phyloP scores from a whole-genome alignment of 2,888 invertebrate genomes.

The Sarcophaga variegata region DNA sequence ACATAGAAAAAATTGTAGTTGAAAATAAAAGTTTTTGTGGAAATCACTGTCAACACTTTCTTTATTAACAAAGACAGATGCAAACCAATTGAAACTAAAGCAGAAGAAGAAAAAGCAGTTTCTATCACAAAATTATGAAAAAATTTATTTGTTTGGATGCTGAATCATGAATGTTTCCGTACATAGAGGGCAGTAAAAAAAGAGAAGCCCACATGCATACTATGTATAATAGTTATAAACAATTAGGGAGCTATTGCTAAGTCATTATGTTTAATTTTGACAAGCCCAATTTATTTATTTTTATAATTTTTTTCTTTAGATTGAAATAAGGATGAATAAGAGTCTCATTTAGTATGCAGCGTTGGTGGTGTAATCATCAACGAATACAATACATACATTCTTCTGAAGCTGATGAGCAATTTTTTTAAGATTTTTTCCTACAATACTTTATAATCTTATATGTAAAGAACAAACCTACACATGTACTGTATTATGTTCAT shows the following conservation, averaged over 20 bases:
- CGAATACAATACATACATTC: no score
- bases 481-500: constrained; percentile 15
- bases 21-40: constrained; percentile 19
- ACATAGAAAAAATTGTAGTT: neutral
- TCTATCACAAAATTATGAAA: neutral
- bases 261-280: neutral
- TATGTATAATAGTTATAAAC: neutral
- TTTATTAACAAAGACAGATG: neutral
- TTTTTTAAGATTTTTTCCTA: no score
- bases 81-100: neutral
- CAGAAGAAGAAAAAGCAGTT: constrained; percentile 4
- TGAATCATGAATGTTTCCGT: no score
- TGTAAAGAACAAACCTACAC: constrained; percentile 48
- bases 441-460: neutral
- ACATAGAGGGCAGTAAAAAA: neutral
- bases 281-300: constrained; percentile 35
- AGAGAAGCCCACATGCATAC: constrained; percentile 38
- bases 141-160: no score
- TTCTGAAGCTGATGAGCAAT: no score
- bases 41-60: constrained; percentile 28
- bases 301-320: constrained; percentile 3
- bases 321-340: constrained; percentile 30
- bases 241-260: constrained; percentile 2
- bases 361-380: neutral
- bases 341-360: constrained; percentile 5